Evolutionary conservation across 2,113 vertebrate species (phyloP).

Genomic region (Apteryx owenii): DNA sequence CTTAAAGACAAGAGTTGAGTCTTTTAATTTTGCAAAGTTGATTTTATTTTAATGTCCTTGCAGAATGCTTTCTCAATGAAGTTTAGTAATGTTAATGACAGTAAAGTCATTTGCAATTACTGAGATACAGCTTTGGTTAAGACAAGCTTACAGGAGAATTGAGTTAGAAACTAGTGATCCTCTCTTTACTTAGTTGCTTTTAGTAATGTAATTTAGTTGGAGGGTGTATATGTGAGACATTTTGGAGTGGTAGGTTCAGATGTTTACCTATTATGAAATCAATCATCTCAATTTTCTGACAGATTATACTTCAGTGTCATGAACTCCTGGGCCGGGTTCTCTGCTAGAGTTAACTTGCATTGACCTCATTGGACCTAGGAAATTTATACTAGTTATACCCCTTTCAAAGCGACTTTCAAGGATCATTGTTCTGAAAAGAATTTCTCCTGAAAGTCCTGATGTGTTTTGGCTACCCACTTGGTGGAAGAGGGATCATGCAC

Average conservation of each 20-base stretch:
- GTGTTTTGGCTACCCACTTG: not conserved
- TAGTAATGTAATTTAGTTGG: constrained; percentile 44
- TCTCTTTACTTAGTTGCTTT: constrained; percentile 22
- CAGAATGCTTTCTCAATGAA: constrained; percentile 37
- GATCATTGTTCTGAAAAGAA: not conserved
- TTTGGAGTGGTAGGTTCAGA: not conserved
- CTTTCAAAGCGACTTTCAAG: not conserved
- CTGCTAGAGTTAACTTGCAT: not conserved
- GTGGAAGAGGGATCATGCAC: not conserved
- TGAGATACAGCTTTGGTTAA: constrained; percentile 24
- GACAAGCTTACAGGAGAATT: constrained; percentile 12
- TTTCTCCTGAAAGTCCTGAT: not conserved
- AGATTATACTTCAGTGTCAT: not conserved
- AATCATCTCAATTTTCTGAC: not conserved
- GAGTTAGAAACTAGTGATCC: constrained; percentile 4
- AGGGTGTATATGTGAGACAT: not conserved
- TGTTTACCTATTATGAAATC: constrained; percentile 28
- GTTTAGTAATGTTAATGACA: constrained; percentile 49
- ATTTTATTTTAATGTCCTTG: constrained; percentile 49
- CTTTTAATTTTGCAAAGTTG: constrained; percentile 60
- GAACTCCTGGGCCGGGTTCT: not conserved
- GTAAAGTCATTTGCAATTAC: constrained; percentile 43
- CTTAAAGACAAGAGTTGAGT: constrained; percentile 52
- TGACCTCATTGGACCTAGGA: not conserved
- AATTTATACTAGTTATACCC: not conserved